Evolutionary conservation across 2,888 invertebrate genomes (phyloP).

Genomic region (Argynnis bischoffii): DNA sequence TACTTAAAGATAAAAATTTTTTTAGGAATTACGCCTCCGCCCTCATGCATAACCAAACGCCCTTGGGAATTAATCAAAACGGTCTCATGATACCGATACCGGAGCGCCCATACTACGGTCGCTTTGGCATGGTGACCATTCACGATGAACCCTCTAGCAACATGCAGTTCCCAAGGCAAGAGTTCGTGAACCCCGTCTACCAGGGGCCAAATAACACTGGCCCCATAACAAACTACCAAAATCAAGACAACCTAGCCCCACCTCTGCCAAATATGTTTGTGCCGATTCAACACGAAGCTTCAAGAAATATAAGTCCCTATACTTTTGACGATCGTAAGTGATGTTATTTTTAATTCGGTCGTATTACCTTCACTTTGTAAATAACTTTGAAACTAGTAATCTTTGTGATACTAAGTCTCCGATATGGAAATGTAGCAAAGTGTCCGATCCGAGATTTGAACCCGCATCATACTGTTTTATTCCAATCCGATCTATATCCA

Average conservation of each 20-base stretch:
- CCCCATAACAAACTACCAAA: conserved; percentile 32
- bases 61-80: conserved; percentile 45
- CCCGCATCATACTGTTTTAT: background rate
- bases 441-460: no score
- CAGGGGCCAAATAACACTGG: conserved; percentile 36
- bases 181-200: conserved; percentile 42
- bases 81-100: conserved; percentile 48
- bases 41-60: conserved; percentile 45
- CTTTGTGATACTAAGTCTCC: no score
- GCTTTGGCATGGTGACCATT: conserved; percentile 43
- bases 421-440: no score
- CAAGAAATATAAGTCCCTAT: conserved; percentile 48
- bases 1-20: background rate
- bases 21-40: conserved; percentile 44
- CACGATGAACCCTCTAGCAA: conserved; percentile 45
- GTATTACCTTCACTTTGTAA: no score
- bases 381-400: no score
- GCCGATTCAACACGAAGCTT: conserved; percentile 45
- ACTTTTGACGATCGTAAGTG: conserved; percentile 52
- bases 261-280: conserved; percentile 47
- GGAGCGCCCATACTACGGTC: conserved; percentile 49
- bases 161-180: conserved; percentile 43
- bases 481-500: background rate
- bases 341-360: background rate
- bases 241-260: conserved; percentile 38